These are phyloP conservation scores for Cisticola juncidis DNA, from an alignment of 2,113 vertebrate genomes.

Conservation along the genomic window DNA sequence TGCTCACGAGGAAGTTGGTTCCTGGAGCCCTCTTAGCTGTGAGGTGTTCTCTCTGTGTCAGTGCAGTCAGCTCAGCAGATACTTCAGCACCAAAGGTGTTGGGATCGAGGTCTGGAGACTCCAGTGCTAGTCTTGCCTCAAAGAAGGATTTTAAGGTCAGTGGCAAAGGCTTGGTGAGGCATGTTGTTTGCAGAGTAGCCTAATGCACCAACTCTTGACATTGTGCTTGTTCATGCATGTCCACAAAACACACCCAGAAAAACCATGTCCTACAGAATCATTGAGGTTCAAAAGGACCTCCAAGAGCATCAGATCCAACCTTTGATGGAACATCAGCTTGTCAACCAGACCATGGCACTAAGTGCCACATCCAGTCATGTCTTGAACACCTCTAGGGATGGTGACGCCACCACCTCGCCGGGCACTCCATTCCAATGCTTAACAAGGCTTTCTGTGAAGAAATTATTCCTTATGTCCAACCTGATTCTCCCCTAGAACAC, in stretches of 20 bases:
- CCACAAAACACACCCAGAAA: background rate
- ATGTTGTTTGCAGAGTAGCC: background rate
- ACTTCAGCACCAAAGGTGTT: background rate
- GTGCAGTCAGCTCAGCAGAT: background rate
- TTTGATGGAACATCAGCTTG: background rate
- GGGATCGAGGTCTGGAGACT: background rate
- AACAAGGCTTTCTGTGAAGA: background rate
- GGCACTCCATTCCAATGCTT: background rate
- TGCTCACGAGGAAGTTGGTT: background rate
- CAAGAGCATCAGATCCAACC: background rate
- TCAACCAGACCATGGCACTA: background rate
- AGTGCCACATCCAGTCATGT: background rate
- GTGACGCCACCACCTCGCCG: accelerated
- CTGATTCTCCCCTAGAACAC: background rate
- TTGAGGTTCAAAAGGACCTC: background rate
- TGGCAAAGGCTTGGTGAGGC: background rate
- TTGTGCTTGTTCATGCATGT: background rate
- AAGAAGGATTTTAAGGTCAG: background rate
- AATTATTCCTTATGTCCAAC: background rate
- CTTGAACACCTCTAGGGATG: background rate
- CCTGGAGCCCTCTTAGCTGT: background rate
- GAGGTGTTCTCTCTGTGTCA: background rate
- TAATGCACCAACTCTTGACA: too few species aligned
- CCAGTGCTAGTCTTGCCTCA: background rate
- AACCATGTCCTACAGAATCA: background rate